These are phyloP conservation scores for Corythornis madagascariensis DNA, from an alignment of 2,113 vertebrate genomes.

Conservation along the genomic window DNA sequence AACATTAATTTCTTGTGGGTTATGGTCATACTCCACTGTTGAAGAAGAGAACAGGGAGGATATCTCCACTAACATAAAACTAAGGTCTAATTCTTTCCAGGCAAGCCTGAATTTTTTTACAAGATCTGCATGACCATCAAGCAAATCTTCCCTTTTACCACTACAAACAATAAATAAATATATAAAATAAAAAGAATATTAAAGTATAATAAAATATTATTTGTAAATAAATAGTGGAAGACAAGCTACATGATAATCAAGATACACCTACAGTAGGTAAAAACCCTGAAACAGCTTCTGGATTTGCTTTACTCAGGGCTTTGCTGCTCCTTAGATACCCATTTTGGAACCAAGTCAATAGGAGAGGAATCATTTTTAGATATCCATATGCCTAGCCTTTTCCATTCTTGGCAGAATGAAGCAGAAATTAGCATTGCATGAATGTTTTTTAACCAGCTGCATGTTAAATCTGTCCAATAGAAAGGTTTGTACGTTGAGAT, in stretches of 20 bases:
- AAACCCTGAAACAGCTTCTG: not conserved
- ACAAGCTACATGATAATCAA: not conserved
- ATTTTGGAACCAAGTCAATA: conserved; percentile 24
- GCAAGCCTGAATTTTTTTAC: not conserved
- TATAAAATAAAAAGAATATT: too few species aligned
- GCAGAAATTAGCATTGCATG: conserved; percentile 16
- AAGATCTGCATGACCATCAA: not conserved
- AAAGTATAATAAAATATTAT: too few species aligned
- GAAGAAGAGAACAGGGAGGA: not conserved
- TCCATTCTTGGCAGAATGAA: not conserved
- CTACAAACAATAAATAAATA: too few species aligned
- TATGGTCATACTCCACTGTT: not conserved
- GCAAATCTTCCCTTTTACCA: not conserved
- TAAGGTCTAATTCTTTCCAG: not conserved
- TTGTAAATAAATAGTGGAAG: not conserved
- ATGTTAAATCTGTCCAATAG: not conserved
- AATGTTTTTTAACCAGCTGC: conserved; percentile 38
- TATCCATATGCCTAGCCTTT: conserved; percentile 33
- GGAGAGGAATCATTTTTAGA: conserved; percentile 40
- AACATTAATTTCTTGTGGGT: not conserved
- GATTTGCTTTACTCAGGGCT: not conserved
- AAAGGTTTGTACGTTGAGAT: conserved; percentile 4
- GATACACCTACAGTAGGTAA: not conserved
- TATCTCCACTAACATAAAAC: not conserved
- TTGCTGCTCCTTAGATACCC: not conserved